Evolutionary conservation across 37 sponge, comb jelly and placozoan species (phyloP).

Genomic region (Ephydatia muelleri): DNA sequence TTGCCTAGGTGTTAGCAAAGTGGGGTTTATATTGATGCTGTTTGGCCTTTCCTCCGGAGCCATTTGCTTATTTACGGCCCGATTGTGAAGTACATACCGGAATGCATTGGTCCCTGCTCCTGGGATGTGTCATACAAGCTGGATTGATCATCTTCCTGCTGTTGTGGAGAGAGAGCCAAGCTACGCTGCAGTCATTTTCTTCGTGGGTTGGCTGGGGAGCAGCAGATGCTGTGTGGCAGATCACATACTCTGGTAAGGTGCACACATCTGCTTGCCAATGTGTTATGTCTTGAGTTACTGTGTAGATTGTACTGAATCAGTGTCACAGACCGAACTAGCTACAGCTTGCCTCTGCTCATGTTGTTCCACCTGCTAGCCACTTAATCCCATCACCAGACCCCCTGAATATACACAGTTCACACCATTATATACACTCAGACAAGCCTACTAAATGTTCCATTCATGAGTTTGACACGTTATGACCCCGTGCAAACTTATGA

Average conservation of each 20-base stretch:
- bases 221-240: slow-evolving; percentile 25
- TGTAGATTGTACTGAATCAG: too few relatives aligned
- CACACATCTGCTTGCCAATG: neutral
- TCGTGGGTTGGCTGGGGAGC: slow-evolving; percentile 25
- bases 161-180: slow-evolving; percentile 47
- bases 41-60: slow-evolving; percentile 25
- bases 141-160: slow-evolving; percentile 16
- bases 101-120: slow-evolving; percentile 5
- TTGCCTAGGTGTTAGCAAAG: slow-evolving; percentile 33
- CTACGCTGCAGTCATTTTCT: slow-evolving; percentile 12
- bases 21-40: slow-evolving; percentile 17
- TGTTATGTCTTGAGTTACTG: too few relatives aligned
- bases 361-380: too few relatives aligned
- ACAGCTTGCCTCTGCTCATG: too few relatives aligned
- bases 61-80: neutral
- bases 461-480: too few relatives aligned
- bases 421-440: too few relatives aligned
- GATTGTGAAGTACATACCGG: slow-evolving; percentile 33
- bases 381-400: too few relatives aligned
- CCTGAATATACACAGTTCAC: too few relatives aligned
- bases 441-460: too few relatives aligned
- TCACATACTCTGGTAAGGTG: slow-evolving; percentile 19
- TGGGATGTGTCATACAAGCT: neutral
- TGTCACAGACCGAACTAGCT: too few relatives aligned
- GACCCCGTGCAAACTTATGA: too few relatives aligned